phyloP scores from a whole-genome alignment of 2,888 invertebrate species.

The Crioceris asparagi region DNA sequence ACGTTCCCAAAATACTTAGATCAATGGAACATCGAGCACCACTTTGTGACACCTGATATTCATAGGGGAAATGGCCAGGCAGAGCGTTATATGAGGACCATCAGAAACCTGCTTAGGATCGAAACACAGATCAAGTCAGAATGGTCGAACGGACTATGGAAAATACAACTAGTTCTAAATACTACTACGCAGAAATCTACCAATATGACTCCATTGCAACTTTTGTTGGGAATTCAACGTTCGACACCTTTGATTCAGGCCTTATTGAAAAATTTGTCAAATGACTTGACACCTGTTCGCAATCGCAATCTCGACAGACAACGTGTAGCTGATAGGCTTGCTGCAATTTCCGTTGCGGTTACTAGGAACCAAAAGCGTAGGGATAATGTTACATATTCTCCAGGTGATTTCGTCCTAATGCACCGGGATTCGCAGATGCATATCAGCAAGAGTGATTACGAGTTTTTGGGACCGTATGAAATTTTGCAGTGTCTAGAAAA shows the following conservation, averaged over 20 bases:
- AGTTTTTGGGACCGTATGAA: slow-evolving; percentile 18
- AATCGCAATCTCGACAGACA: slow-evolving; percentile 13
- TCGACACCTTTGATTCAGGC: slow-evolving; percentile 18
- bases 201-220: slow-evolving; percentile 15
- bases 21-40: slow-evolving; percentile 11
- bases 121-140: slow-evolving; percentile 15
- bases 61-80: slow-evolving; percentile 19
- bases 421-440: slow-evolving; percentile 19
- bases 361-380: slow-evolving; percentile 9
- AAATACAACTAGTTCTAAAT: slow-evolving; percentile 18
- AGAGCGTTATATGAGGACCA: slow-evolving; percentile 19
- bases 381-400: slow-evolving; percentile 10
- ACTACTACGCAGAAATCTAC: slow-evolving; percentile 19
- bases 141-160: slow-evolving; percentile 18
- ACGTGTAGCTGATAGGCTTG: slow-evolving; percentile 6
- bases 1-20: slow-evolving; percentile 15
- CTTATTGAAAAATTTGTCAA: slow-evolving; percentile 12
- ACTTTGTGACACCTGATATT: slow-evolving; percentile 15
- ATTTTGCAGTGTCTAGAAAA: too few relatives aligned
- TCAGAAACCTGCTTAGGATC: slow-evolving; percentile 16
- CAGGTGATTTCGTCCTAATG: slow-evolving; percentile 18
- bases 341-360: slow-evolving; percentile 2
- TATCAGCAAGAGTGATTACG: slow-evolving; percentile 15
- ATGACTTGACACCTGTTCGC: slow-evolving; percentile 13
- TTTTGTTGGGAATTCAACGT: slow-evolving; percentile 14